Percentiles rank a stretch among this genome's conserved stretches.
Conservation (phyloP, 2,797 vertebrate species). For the Enteromius viviparus region DNA sequence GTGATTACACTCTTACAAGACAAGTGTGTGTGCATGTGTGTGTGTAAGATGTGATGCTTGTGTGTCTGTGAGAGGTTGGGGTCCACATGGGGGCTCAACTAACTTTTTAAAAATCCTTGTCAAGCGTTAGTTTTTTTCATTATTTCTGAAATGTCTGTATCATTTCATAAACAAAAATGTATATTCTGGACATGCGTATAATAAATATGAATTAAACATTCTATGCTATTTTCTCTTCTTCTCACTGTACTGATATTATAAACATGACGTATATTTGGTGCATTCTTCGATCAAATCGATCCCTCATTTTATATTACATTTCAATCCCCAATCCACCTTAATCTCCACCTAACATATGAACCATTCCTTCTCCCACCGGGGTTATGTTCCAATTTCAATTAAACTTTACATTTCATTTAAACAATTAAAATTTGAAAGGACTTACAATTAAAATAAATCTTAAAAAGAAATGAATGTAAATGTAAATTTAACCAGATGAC, state of each 20-base stretch:
- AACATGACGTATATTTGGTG: neutral
- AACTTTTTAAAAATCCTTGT: neutral
- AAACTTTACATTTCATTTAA: too few relatives aligned
- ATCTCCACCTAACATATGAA: neutral
- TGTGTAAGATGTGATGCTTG: neutral
- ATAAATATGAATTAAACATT: neutral
- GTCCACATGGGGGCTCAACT: neutral
- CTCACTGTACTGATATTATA: neutral
- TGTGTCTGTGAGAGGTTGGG: neutral
- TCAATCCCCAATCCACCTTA: too few relatives aligned
- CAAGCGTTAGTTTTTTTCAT: neutral
- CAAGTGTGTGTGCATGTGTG: neutral
- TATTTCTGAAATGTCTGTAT: neutral
- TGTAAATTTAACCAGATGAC: too few relatives aligned
- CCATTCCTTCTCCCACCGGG: neutral
- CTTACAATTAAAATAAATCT: neutral
- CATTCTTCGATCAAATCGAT: neutral
- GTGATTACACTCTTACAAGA: constrained; percentile 51
- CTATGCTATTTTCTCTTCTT: neutral
- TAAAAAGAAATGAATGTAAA: neutral
- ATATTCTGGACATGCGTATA: too few relatives aligned
- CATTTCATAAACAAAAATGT: neutral
- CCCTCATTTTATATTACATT: neutral
- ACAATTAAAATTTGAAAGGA: neutral
- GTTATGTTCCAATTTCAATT: neutral